Base-by-base conservation (phyloP, 2,888 invertebrate genomes). In the Xanthorhoe designata region DNA sequence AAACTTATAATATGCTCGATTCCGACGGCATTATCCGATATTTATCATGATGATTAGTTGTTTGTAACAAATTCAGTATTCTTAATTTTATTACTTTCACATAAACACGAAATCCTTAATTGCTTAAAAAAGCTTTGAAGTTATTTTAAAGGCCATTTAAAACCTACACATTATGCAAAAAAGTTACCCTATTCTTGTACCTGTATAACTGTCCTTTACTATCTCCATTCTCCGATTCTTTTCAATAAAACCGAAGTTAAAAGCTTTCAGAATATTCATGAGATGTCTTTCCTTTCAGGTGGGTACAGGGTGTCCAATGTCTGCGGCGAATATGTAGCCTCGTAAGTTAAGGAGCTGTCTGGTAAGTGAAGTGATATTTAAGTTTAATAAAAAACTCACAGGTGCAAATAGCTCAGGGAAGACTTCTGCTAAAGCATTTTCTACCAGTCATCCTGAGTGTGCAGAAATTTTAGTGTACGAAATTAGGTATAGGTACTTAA, bases 231-330 rank as follows among this genome's bases (percentile, higher is more conserved):
- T 57, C 45, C 75, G 75, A 83, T 84, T 83, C 85, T 84, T 90
- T 90, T 89, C 89, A 91, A 91, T 91, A 90, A 91, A 88, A 84
- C 89, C 85, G 77, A 72, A 81, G 61, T 82, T 90, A 87, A 92
- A 89, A 90, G 88, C 87, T 75, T 87, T 80, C 83, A 79, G 91
- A 92, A 92, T 93, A 93, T 93, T 93, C 91, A 93, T 91, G 90
- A 88, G 84, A 79, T 83, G 85, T 88, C 88, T 88, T 81, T 88
- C 88, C 87, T 86, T 90, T 87, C 93, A 93, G 91, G 92, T 91
- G 84, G 85, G 89, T 86, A 61, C n/a, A 42, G 45, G 45, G 87
- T 84, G 79, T 89, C 84, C 85, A 83, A 85, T 45, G 53, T 59
- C 78, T 81, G 79, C 81, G 76, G 84, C 78, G 86, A 84, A 78